Conservation (phyloP, 2,797 vertebrate genomes). For the Halcyon chelicuti region DNA sequence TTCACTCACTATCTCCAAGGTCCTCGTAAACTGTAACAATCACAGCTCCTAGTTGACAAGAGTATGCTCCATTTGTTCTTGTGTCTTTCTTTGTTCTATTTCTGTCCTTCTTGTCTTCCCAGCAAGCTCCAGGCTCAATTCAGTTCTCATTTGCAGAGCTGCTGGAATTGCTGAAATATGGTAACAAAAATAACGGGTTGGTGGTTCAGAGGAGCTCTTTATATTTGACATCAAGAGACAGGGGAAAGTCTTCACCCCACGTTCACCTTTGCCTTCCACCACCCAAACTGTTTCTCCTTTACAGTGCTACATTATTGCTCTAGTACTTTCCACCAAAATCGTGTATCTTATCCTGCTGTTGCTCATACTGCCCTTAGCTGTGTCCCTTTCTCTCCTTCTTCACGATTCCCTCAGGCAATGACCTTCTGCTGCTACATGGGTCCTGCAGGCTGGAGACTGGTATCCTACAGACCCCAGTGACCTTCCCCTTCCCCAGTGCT, state of each 20-base stretch:
- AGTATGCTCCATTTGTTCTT: background rate
- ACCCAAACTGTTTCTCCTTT: background rate
- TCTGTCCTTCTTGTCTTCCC: background rate
- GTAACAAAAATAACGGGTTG: background rate
- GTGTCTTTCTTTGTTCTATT: background rate
- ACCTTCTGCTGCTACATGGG: background rate
- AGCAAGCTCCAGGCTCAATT: background rate
- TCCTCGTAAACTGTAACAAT: background rate
- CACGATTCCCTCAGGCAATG: fast-evolving
- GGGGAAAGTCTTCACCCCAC: background rate
- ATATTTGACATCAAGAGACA: background rate
- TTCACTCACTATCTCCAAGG: background rate
- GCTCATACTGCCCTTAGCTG: background rate
- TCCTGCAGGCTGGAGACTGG: background rate
- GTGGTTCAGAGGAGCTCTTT: background rate
- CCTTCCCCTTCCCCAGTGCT: fast-evolving
- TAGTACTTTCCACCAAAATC: background rate
- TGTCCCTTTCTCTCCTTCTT: background rate
- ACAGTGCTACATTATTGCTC: background rate
- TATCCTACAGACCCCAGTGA: background rate
- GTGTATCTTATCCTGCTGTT: background rate
- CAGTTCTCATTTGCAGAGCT: background rate
- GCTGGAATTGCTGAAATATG: background rate
- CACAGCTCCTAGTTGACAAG: background rate
- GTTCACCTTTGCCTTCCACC: background rate